phyloP scores from a whole-genome alignment of 1,140 invertebrate species.

The Cotesia vestalis region DNA sequence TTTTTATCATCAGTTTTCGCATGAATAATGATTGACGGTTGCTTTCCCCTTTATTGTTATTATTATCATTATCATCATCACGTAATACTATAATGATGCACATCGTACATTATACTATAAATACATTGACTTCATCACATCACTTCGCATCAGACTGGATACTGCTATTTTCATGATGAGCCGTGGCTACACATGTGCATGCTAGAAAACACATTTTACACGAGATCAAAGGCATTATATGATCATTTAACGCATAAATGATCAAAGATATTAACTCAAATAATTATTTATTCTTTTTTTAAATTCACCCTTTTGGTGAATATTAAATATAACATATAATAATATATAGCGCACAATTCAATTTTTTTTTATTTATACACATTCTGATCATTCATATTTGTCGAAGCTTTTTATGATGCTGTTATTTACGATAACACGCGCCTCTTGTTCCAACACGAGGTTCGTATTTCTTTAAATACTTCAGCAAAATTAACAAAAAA shows the following conservation, averaged over 20 bases:
- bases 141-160: not conserved
- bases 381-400: no score
- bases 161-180: conserved; percentile 7
- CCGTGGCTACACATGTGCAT: conserved; percentile 4
- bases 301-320: not conserved
- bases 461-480: no score
- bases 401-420: no score
- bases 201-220: not conserved
- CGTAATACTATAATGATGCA: conserved; percentile 5
- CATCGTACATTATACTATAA: conserved; percentile 13
- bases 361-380: no score
- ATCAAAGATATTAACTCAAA: conserved; percentile 4
- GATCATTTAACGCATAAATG: conserved; percentile 2
- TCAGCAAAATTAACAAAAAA: no score
- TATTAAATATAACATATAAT: not conserved
- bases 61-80: not conserved
- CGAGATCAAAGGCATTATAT: conserved; percentile 6
- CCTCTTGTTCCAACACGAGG: no score
- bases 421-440: no score
- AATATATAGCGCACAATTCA: not conserved
- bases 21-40: no score
- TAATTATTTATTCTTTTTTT: not conserved
- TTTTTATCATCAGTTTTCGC: no score
- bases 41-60: no score
- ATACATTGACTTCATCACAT: conserved; percentile 16